Base-by-base conservation (phyloP, 2,113 vertebrate genomes). In the Marmota monax region DNA sequence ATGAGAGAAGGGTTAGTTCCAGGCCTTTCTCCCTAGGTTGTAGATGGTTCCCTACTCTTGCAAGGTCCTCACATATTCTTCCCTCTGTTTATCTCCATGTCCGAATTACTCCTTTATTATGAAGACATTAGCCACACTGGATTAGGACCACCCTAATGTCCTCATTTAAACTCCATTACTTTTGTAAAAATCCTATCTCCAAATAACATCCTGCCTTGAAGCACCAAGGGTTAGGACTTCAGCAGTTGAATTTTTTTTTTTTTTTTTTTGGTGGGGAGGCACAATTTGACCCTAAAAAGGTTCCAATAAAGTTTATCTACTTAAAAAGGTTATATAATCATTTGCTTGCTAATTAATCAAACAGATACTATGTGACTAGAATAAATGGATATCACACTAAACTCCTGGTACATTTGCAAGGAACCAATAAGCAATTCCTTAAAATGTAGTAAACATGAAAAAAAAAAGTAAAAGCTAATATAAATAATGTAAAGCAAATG, bases 341-440 rank as follows among this genome's bases (percentile, higher is more conserved):
- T 83, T 92, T 96, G 70, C n/a, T 88, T 94, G 86, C 7, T 25
- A 96, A 34, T 9, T 3, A 16, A 63, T 29, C 18, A 91, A 85
- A 76, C 29, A 77, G 53, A 88, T 23, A 88, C 16, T 7, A 5
- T 34, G 18, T 77, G 22, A 61, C 23, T 84, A 48, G 42, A 78
- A 79, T 82, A 76, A 84, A 3, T 13, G 58, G 37, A 3, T 84
- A 20, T 39, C 37, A 7, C 20, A 58, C 51, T 85, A 72, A 42
- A 83, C 7, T 63, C 16, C 23, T 34, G 11, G 7, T 48, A 17
- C 5, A 42, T 77, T 85, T 77, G 51, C 96, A 80, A 65, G n/a
- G 45, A 67, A 42, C 3, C 53, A 4, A 32, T 79, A 83, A 95
- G 32, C 34, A 58, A 80, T 69, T 74, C 25, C 42, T 79, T 94